Conservation (phyloP, 2,113 vertebrate species). For the western clawed frog (Xenopus tropicalis) region DNA sequence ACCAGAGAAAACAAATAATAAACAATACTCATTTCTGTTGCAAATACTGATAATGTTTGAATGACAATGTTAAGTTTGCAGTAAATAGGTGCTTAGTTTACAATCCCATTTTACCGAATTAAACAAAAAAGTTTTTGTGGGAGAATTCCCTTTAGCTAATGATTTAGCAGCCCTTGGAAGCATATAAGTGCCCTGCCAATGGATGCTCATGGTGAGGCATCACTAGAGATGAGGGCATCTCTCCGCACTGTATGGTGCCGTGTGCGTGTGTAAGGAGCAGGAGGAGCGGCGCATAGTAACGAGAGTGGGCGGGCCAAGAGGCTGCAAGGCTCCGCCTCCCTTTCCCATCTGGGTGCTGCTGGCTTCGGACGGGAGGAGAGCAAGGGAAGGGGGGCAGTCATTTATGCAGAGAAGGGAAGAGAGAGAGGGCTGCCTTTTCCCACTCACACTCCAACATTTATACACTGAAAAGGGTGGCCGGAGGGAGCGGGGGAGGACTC, state of each 20-base stretch:
- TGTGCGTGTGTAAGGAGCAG: conserved; percentile 7
- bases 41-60: too few species aligned
- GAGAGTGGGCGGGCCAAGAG: conserved; percentile 7
- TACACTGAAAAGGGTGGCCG: conserved; percentile 25
- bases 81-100: too few species aligned
- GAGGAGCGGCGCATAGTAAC: not conserved
- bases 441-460: conserved; percentile 49
- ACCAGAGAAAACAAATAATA: too few species aligned
- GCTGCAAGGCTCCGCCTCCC: conserved; percentile 48
- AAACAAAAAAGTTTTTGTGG: too few species aligned
- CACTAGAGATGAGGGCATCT: conserved; percentile 21
- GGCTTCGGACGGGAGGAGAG: conserved; percentile 43
- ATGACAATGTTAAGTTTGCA: too few species aligned
- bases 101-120: too few species aligned
- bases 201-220: too few species aligned
- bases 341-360: conserved; percentile 42
- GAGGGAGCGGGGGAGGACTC: conserved; percentile 43
- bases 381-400: conserved; percentile 43
- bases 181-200: too few species aligned
- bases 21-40: too few species aligned
- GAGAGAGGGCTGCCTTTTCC: conserved; percentile 49
- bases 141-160: too few species aligned
- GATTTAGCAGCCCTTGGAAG: too few species aligned
- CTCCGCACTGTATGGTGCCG: not conserved
- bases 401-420: conserved; percentile 53